Conservation (phyloP, 2,888 invertebrate genomes). For the Tenodera sinensis region DNA sequence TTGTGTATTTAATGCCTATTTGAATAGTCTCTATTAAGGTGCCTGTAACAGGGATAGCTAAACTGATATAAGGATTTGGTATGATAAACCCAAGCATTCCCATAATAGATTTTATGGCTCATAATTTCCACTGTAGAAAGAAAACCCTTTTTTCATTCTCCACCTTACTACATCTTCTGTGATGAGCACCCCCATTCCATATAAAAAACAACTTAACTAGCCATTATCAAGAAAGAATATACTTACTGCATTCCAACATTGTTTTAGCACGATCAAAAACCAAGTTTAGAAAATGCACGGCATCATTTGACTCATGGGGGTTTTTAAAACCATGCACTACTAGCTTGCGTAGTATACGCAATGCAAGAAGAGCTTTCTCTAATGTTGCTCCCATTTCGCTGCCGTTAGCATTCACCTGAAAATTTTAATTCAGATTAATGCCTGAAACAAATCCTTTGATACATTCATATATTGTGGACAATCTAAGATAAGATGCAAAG, state of each 20-base stretch:
- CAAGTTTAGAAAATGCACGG: conserved; percentile 72
- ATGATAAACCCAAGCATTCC: no score
- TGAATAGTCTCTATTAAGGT: no score
- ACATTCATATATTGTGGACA: no score
- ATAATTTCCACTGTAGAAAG: no score
- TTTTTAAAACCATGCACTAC: conserved; percentile 78
- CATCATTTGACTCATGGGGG: conserved; percentile 69
- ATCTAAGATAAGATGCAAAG: no score
- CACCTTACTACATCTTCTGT: background rate
- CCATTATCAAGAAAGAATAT: background rate
- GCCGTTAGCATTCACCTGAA: conserved; percentile 3
- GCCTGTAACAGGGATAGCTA: no score
- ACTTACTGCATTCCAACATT: conserved; percentile 78
- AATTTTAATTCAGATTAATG: background rate
- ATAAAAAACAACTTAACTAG: background rate
- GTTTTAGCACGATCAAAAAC: conserved; percentile 75
- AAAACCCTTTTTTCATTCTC: background rate
- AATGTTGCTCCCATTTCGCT: conserved; percentile 59
- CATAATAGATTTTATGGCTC: no score
- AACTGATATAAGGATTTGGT: no score
- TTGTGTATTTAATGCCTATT: no score
- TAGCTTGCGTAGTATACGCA: conserved; percentile 79
- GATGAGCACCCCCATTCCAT: no score
- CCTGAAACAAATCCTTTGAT: no score
- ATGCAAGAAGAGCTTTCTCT: conserved; percentile 75